A percentile compares a stretch with the other conserved stretches of the same genome.
Evolutionary conservation across 2,888 invertebrate species (phyloP).

Genomic region (Drymonia ruficornis): DNA sequence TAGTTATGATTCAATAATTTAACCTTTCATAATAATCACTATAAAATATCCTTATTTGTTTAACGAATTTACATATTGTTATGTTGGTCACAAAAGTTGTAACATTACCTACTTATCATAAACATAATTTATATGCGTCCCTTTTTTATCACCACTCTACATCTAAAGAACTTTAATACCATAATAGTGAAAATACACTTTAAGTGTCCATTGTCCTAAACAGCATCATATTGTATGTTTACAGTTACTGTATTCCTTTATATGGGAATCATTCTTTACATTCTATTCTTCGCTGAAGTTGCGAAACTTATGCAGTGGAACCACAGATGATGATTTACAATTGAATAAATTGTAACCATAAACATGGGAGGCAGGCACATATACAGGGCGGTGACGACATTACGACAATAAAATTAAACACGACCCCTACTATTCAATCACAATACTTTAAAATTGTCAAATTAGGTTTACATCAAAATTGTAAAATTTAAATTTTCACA

Average conservation of each 20-base stretch:
- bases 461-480: no score
- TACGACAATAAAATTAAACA: no score
- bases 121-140: background rate
- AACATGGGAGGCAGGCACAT: no score
- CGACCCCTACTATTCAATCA: no score
- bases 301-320: no score
- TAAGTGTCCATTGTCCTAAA: conserved; percentile 4
- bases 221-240: background rate
- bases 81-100: background rate
- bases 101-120: background rate
- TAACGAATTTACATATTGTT: background rate
- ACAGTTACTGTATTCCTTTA: background rate
- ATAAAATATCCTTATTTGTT: background rate
- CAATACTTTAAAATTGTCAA: no score
- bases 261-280: background rate
- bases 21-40: no score
- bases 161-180: conserved; percentile 7
- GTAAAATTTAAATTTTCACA: no score
- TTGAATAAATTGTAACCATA: no score
- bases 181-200: background rate
- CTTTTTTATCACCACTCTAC: conserved; percentile 8
- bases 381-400: no score
- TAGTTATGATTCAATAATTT: background rate
- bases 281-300: background rate
- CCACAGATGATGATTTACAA: no score